phyloP scores from a whole-genome alignment of 2,113 vertebrate genomes.

The Struthidea cinerea region DNA sequence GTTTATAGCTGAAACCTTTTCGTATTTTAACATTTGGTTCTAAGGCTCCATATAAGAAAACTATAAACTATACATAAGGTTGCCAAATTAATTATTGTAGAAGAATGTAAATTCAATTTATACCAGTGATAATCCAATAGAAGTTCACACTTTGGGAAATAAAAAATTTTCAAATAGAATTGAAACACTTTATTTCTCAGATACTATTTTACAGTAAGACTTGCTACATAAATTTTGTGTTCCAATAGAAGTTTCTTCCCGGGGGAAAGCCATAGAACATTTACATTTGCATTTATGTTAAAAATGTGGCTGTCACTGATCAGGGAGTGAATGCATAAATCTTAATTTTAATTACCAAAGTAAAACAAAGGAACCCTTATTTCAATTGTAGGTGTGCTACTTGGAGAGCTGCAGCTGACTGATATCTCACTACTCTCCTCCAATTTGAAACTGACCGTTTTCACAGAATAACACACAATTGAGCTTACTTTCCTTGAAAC shows the following conservation, averaged over 20 bases:
- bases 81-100: not conserved
- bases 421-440: slow-evolving; percentile 1
- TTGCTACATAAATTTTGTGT: not conserved
- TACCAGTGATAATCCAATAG: not conserved
- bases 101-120: not conserved
- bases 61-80: not conserved
- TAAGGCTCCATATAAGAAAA: not conserved
- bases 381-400: not conserved
- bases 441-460: slow-evolving; percentile 34
- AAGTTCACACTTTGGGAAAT: not conserved
- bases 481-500: slow-evolving; percentile 60
- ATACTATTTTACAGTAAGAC: not conserved
- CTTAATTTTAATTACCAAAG: slow-evolving; percentile 29
- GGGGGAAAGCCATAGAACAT: not conserved
- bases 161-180: not conserved
- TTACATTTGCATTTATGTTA: slow-evolving; percentile 8
- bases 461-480: slow-evolving; percentile 39
- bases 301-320: not conserved
- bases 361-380: slow-evolving; percentile 22
- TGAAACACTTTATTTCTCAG: not conserved
- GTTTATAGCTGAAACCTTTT: not conserved
- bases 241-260: not conserved
- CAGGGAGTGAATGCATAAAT: not conserved
- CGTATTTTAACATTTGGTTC: not conserved
- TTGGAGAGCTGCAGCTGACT: slow-evolving; percentile 38